A percentile compares a stretch with the other conserved stretches of the same genome.
Evolutionary conservation across 2,113 vertebrate genomes (phyloP).

Genomic region (Entelurus aequoreus): DNA sequence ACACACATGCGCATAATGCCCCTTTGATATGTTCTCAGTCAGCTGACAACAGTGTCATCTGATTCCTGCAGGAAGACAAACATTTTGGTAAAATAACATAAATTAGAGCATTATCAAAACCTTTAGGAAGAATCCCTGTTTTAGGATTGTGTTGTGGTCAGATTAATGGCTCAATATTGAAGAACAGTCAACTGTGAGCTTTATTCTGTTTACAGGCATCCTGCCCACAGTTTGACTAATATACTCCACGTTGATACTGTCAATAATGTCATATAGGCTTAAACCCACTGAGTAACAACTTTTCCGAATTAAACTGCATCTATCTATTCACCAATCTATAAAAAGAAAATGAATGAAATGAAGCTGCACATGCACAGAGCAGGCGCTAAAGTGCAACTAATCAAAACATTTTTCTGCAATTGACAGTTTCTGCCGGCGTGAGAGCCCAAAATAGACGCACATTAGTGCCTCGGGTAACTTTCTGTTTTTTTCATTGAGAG

Average conservation of each 20-base stretch:
- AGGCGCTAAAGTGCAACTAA: constrained; percentile 2
- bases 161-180: background rate
- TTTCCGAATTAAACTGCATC: no score
- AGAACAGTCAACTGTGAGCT: no score
- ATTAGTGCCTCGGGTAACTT: background rate
- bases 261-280: no score
- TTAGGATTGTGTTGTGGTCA: background rate
- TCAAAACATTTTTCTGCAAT: constrained; percentile 4
- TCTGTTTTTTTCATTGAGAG: background rate
- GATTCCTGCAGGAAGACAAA: constrained; percentile 60
- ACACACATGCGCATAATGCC: constrained; percentile 50
- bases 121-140: background rate
- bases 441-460: background rate
- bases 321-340: no score
- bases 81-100: constrained; percentile 55
- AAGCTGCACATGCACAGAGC: background rate
- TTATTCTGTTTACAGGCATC: no score
- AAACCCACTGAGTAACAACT: no score
- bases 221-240: no score
- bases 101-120: constrained; percentile 30
- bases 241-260: no score
- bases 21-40: constrained; percentile 63
- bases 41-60: constrained; percentile 66
- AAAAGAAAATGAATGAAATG: background rate
- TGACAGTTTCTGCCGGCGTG: background rate